These are phyloP conservation scores for Lucilia sericata DNA, from an alignment of 1,140 invertebrate species.

Conservation along the genomic window DNA sequence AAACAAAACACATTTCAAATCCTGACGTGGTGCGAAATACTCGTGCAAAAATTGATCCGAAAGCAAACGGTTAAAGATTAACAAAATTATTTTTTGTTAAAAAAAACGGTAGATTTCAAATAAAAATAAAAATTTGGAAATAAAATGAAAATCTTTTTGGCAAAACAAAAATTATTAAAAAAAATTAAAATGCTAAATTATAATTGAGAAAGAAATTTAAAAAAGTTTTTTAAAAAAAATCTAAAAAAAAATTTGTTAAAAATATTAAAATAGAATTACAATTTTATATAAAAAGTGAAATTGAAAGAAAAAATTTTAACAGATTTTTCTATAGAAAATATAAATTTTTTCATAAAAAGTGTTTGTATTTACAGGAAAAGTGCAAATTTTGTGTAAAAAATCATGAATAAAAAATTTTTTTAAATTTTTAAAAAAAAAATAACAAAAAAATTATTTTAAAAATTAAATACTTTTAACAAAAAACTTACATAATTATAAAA, in stretches of 20 bases:
- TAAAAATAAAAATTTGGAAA: neutral
- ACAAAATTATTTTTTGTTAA: neutral
- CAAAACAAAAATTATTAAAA: neutral
- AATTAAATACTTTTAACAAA: neutral
- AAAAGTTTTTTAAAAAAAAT: too few relatives aligned
- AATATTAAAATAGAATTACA: too few relatives aligned
- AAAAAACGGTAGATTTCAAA: neutral
- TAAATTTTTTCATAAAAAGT: too few relatives aligned
- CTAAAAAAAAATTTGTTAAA: too few relatives aligned
- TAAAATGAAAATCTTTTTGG: neutral
- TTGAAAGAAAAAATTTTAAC: too few relatives aligned
- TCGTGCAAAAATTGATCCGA: neutral
- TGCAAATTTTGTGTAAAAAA: too few relatives aligned
- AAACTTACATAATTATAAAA: neutral
- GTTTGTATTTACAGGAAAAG: too few relatives aligned
- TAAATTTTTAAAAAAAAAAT: too few relatives aligned
- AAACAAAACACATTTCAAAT: constrained; percentile 37
- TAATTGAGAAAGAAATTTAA: too few relatives aligned
- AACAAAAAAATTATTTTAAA: neutral
- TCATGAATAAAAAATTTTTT: too few relatives aligned
- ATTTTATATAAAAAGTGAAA: too few relatives aligned
- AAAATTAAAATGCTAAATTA: neutral
- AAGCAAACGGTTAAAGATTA: neutral
- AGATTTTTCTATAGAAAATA: too few relatives aligned
- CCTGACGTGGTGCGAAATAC: constrained; percentile 40